Conservation (phyloP, 2,888 invertebrate species). For the Andrena bicolor region DNA sequence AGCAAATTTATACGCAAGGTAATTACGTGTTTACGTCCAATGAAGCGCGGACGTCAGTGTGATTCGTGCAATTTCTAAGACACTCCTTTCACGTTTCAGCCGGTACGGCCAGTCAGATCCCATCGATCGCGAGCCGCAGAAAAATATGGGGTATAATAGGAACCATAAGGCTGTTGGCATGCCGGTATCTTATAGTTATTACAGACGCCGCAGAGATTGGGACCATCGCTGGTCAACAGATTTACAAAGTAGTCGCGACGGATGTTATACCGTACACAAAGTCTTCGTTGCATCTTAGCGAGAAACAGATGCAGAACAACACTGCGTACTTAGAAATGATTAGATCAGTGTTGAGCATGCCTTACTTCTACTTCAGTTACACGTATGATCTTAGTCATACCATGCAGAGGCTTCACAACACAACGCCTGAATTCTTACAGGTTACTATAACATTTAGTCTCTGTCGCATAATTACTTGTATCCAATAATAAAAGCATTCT, state of each 20-base stretch:
- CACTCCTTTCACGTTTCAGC: constrained; percentile 69
- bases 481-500: not conserved
- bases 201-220: constrained; percentile 94
- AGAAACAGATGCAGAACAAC: constrained; percentile 94
- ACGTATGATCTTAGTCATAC: constrained; percentile 97
- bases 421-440: constrained; percentile 93
- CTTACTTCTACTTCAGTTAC: constrained; percentile 97
- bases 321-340: constrained; percentile 94
- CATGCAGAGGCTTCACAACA: constrained; percentile 94
- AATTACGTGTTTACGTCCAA: constrained; percentile 68
- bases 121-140: constrained; percentile 87
- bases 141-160: constrained; percentile 96
- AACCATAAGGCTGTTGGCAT: constrained; percentile 92
- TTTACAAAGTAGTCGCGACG: constrained; percentile 92
- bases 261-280: constrained; percentile 95
- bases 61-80: not conserved
- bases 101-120: constrained; percentile 87
- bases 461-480: constrained; percentile 25
- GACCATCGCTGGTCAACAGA: constrained; percentile 91
- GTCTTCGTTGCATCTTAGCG: constrained; percentile 93
- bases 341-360: constrained; percentile 92
- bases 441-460: constrained; percentile 81
- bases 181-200: constrained; percentile 95
- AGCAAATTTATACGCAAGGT: constrained; percentile 91
- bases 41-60: not conserved